A percentile compares a stretch with the other conserved stretches of the same genome.
Conservation (phyloP, 2,113 vertebrate species). For the Lipotes vexillifer region DNA sequence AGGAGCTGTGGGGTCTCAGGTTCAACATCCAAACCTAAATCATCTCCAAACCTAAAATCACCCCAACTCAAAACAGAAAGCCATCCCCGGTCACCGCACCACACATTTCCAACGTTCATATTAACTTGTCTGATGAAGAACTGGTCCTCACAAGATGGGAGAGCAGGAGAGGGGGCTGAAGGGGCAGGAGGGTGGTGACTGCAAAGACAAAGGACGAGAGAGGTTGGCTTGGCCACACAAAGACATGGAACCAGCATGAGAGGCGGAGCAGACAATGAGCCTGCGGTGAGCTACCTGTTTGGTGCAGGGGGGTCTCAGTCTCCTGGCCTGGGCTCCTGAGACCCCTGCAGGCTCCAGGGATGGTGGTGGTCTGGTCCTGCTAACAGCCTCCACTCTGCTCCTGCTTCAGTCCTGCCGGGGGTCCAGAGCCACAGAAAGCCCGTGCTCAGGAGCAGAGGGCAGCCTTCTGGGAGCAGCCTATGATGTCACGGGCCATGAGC, state of each 20-base stretch:
- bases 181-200: neutral
- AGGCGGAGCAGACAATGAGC: constrained; percentile 67
- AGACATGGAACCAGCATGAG: constrained; percentile 42
- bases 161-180: neutral
- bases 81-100: neutral
- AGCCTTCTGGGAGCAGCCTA: constrained; percentile 72
- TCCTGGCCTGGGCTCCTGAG: neutral
- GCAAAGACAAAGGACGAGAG: neutral
- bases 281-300: constrained; percentile 61
- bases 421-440: constrained; percentile 60
- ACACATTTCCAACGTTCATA: neutral
- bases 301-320: neutral
- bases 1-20: neutral
- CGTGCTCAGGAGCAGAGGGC: constrained; percentile 62
- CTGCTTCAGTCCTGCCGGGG: constrained; percentile 49
- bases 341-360: neutral
- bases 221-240: constrained; percentile 61
- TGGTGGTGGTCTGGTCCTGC: constrained; percentile 31
- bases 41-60: constrained; percentile 2
- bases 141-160: neutral
- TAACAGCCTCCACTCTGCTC: constrained; percentile 31
- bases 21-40: neutral
- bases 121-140: neutral
- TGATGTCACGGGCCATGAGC: constrained; percentile 74
- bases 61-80: neutral